Conservation (phyloP, 2,888 invertebrate genomes). For the Lithophane leautieri region DNA sequence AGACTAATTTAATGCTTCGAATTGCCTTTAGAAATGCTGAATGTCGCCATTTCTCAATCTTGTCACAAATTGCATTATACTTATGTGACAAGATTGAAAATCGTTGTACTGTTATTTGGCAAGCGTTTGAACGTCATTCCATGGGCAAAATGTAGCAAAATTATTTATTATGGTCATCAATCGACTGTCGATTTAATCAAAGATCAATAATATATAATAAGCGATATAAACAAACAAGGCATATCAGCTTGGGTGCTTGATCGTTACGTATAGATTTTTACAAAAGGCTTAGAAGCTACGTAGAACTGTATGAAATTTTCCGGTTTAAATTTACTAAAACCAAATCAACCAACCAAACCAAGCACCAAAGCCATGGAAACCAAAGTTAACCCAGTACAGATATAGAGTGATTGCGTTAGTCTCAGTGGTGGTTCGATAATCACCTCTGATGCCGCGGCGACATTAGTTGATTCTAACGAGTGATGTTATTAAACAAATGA, state of each 20-base stretch:
- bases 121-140: constrained; percentile 22
- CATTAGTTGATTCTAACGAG: constrained; percentile 88
- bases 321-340: neutral
- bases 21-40: constrained; percentile 58
- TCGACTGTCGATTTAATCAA: constrained; percentile 1
- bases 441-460: constrained; percentile 71
- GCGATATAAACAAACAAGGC: neutral
- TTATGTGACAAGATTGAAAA: constrained; percentile 52
- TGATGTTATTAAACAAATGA: constrained; percentile 88
- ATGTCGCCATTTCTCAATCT: constrained; percentile 61
- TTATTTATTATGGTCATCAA: constrained; percentile 10
- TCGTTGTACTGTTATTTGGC: constrained; percentile 47
- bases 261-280: neutral
- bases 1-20: constrained; percentile 56
- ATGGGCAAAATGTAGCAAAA: constrained; percentile 32
- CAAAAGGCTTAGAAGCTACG: too few species aligned
- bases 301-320: neutral
- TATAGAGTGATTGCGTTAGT: constrained; percentile 66
- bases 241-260: neutral
- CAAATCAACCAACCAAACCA: too few species aligned
- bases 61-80: constrained; percentile 52
- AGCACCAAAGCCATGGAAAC: constrained; percentile 61
- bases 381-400: constrained; percentile 56
- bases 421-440: constrained; percentile 76
- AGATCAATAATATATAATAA: constrained; percentile 1